Percentiles rank a stretch among this genome's conserved stretches.
Evolutionary conservation across 2,797 vertebrate genomes (phyloP).

Genomic region (Amazonetta brasiliensis): DNA sequence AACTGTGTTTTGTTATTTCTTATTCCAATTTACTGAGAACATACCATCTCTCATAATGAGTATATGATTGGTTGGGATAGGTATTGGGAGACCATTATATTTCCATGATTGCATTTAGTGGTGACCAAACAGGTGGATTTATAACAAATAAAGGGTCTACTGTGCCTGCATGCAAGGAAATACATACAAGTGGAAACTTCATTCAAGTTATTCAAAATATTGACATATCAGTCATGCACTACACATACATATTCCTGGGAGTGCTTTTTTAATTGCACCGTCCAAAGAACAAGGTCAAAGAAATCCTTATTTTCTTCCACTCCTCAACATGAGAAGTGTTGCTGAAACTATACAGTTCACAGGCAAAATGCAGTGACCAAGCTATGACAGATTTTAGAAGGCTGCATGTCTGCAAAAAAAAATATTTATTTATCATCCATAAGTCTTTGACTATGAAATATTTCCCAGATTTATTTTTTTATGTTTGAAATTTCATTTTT

Average conservation of each 20-base stretch:
- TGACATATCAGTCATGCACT: fast-evolving
- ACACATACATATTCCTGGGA: fast-evolving
- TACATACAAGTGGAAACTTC: neutral
- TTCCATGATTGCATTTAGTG: neutral
- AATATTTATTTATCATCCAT: neutral
- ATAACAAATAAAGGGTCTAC: fast-evolving
- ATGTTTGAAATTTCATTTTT: neutral
- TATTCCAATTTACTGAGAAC: neutral
- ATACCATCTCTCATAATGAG: too few relatives aligned
- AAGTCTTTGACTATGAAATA: neutral
- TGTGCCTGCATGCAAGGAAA: neutral
- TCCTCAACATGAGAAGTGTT: fast-evolving
- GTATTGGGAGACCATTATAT: neutral
- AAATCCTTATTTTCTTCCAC: neutral
- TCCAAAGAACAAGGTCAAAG: neutral
- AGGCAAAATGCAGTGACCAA: neutral
- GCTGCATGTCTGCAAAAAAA: fast-evolving
- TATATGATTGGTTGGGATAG: neutral
- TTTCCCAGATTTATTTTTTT: neutral
- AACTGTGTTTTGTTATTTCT: neutral
- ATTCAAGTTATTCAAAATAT: neutral
- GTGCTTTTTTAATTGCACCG: neutral
- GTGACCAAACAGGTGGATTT: neutral
- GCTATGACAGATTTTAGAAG: neutral
- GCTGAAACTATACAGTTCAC: neutral